Evolutionary conservation across 2,888 invertebrate genomes (phyloP).

Genomic region (Lithosia quadra): DNA sequence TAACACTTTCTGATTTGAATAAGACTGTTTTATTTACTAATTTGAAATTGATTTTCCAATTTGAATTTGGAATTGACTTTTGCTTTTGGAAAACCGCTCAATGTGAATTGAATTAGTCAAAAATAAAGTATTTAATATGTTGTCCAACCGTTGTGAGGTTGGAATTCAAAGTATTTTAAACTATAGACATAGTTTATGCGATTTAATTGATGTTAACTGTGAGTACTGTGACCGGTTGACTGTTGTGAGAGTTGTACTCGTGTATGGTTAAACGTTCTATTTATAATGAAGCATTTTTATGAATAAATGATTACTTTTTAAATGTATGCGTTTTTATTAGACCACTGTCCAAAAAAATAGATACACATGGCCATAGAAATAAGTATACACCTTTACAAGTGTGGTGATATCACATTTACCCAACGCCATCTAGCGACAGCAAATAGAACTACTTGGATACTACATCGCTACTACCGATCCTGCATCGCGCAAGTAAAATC

Average conservation of each 20-base stretch:
- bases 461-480: too few relatives aligned
- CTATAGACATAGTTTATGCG: constrained; percentile 57
- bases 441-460: too few relatives aligned
- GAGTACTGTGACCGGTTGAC: constrained; percentile 51
- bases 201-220: constrained; percentile 65
- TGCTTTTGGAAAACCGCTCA: constrained; percentile 47
- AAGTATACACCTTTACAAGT: neutral
- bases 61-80: constrained; percentile 30
- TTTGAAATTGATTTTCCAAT: constrained; percentile 30
- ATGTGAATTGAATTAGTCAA: constrained; percentile 51
- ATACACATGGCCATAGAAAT: neutral
- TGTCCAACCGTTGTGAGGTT: constrained; percentile 38
- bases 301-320: constrained; percentile 73
- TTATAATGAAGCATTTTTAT: constrained; percentile 84
- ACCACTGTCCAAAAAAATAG: neutral
- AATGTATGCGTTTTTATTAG: constrained; percentile 28
- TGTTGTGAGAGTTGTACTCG: constrained; percentile 64
- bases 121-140: constrained; percentile 49
- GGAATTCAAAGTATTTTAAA: constrained; percentile 60
- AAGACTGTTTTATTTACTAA: constrained; percentile 73
- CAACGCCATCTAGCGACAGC: too few relatives aligned
- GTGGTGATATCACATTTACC: too few relatives aligned
- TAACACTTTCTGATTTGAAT: constrained; percentile 65
- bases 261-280: constrained; percentile 74
- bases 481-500: too few relatives aligned